Evolutionary conservation across 2,797 vertebrate species (phyloP), one percentile per base, ranked within the genome.

Genomic region (Danio aesculapii): DNA sequence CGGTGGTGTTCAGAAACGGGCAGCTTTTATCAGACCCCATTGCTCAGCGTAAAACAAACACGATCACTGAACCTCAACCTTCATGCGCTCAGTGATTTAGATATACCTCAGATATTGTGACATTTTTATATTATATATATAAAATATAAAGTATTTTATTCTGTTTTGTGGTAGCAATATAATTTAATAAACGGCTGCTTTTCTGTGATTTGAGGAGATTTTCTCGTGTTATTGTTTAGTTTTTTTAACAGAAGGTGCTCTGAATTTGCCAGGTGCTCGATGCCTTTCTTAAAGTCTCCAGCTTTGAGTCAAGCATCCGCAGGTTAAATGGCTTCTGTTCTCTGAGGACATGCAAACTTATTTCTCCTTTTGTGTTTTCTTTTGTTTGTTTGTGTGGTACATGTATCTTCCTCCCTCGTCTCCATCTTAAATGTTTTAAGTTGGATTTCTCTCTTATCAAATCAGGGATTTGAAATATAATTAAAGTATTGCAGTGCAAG

Each of bases 151-250:
- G 73, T 81, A 67, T 82, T 79, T 73, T 79, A 69, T 82, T 84
- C 64, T 21, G 70, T 81, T 85, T 84, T 58, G 43, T 82, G 81
- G 74, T 81, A 82, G 85, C 81, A 68, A 69, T 82, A 69, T 81
- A 62, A 79, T 72, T 86, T 71, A 81, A 81, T 67, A 61, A 73
- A 50, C 63, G 68, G 68, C 76, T 82, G 75, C 76, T 80, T 84
- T 82, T 79, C 16, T 70, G 72, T 55, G 57, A 64, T 67, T 66
- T 19, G 17, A 49, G 17, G 79, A 75, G 17, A 61, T 49, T 46
- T 11, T 41, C 30, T 72, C 41, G 4, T 43, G 9, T 19, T 71
- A 43, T 76, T 61, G 52, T 50, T 67, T 30, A 1, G 11, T 19
- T 41, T 1, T 49, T 62, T 75, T 72, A 78, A 39, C 71, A 69